Evolutionary conservation across 2,113 vertebrate genomes (phyloP).

Genomic region (Tringa solitaria): DNA sequence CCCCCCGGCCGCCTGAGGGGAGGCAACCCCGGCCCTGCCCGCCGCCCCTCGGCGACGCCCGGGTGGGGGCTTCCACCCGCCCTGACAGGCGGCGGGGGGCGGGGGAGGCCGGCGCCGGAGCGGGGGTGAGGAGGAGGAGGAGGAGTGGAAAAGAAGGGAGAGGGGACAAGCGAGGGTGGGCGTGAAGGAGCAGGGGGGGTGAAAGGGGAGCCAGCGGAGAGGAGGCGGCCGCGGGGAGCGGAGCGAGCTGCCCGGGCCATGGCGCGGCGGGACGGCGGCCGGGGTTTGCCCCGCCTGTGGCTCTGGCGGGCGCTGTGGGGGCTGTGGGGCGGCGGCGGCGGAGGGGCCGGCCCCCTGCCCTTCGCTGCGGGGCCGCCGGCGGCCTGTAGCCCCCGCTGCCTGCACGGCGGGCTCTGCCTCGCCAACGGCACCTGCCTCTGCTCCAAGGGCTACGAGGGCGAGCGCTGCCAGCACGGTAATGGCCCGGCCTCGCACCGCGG

Average conservation of each 20-base stretch:
- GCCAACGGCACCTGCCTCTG: conserved; percentile 84
- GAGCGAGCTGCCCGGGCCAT: background rate
- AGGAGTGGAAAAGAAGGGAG: too few relatives aligned
- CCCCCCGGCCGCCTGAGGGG: too few relatives aligned
- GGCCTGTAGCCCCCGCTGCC: conserved; percentile 78
- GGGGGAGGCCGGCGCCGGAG: too few relatives aligned
- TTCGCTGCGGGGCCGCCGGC: conserved; percentile 75
- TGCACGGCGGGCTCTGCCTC: conserved; percentile 81
- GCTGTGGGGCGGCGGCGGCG: background rate
- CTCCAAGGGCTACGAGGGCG: conserved; percentile 81
- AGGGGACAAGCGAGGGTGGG: too few relatives aligned
- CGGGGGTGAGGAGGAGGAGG: too few relatives aligned
- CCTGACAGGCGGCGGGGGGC: too few relatives aligned
- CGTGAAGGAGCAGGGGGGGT: too few relatives aligned
- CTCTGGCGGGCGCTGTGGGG: background rate
- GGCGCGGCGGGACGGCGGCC: background rate
- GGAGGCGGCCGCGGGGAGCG: too few relatives aligned
- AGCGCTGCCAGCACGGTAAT: conserved; percentile 85
- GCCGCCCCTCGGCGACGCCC: too few relatives aligned
- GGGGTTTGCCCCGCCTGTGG: background rate
- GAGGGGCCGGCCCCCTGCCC: conserved; percentile 68
- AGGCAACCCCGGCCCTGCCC: too few relatives aligned
- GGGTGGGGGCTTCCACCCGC: too few relatives aligned
- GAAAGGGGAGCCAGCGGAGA: too few relatives aligned
- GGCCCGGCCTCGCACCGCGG: background rate